Evolutionary conservation across 2,888 invertebrate genomes (phyloP).

Genomic region (Conchocele bisecta): DNA sequence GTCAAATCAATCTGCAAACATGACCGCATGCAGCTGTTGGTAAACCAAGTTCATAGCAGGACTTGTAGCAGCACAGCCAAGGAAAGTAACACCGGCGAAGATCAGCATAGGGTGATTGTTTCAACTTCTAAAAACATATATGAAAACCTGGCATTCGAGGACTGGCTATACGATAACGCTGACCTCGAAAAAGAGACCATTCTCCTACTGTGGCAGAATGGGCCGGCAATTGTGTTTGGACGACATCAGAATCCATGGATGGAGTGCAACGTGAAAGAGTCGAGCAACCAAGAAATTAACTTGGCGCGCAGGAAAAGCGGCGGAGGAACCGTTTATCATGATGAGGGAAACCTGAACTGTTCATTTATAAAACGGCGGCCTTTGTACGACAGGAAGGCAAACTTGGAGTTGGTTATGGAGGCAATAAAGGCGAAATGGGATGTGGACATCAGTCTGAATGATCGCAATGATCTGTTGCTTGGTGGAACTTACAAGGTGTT

Average conservation of each 20-base stretch:
- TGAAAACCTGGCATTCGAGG: constrained; percentile 96
- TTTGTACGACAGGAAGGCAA: constrained; percentile 92
- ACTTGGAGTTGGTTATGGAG: constrained; percentile 93
- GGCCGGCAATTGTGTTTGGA: constrained; percentile 97
- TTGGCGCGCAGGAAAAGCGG: constrained; percentile 96
- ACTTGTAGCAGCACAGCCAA: no score
- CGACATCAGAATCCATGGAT: constrained; percentile 98
- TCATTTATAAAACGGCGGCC: constrained; percentile 94
- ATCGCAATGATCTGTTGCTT: constrained; percentile 93
- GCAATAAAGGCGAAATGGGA: constrained; percentile 93
- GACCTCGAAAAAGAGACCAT: constrained; percentile 91
- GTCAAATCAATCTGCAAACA: no score
- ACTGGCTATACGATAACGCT: constrained; percentile 96
- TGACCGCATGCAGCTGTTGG: no score
- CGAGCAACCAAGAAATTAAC: constrained; percentile 88
- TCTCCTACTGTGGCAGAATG: constrained; percentile 95
- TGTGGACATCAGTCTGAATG: constrained; percentile 89
- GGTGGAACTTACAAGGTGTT: constrained; percentile 85
- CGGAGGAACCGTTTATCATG: constrained; percentile 98
- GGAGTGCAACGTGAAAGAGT: constrained; percentile 91
- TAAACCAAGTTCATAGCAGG: no score
- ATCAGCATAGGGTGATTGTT: constrained; percentile 82
- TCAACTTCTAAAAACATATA: constrained; percentile 95
- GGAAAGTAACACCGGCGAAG: no score
- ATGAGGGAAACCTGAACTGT: constrained; percentile 88